phyloP scores from a whole-genome alignment of 2,113 vertebrate species.

The Embiotoca jacksoni region DNA sequence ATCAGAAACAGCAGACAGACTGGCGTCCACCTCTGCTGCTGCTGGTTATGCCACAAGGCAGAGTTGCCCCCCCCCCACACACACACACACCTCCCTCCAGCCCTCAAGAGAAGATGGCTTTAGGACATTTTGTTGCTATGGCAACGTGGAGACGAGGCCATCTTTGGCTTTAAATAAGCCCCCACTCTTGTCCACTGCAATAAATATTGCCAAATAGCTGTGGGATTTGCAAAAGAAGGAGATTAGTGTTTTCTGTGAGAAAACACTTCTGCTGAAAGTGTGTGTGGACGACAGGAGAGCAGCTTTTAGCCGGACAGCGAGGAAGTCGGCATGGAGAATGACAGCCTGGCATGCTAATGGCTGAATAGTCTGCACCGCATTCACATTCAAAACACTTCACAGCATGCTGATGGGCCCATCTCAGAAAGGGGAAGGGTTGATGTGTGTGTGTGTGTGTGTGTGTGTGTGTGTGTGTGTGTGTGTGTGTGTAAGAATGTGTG shows the following conservation, averaged over 20 bases:
- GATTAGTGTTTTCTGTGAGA: conserved; percentile 46
- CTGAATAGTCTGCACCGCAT: conserved; percentile 41
- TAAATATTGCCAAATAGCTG: conserved; percentile 40
- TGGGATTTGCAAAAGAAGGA: conserved; percentile 26
- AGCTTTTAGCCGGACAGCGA: conserved; percentile 34
- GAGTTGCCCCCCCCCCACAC: background rate
- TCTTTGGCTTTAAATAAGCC: conserved; percentile 57
- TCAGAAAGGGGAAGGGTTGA: background rate
- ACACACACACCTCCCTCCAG: background rate
- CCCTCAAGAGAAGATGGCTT: conserved; percentile 44
- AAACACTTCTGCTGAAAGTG: conserved; percentile 15
- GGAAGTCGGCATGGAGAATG: conserved; percentile 6
- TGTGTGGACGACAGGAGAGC: conserved; percentile 3
- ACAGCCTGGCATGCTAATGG: conserved; percentile 61
- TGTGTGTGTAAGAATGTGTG: background rate
- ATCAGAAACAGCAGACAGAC: conserved; percentile 55
- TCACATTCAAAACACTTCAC: conserved; percentile 62
- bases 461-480: background rate
- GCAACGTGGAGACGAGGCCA: conserved; percentile 51
- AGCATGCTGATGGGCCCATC: conserved; percentile 27
- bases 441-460: conserved; percentile 10
- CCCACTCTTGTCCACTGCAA: conserved; percentile 31
- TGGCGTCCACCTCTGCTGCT: conserved; percentile 59
- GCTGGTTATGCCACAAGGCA: conserved; percentile 46
- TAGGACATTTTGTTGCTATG: conserved; percentile 76